These are phyloP conservation scores for Sparus aurata DNA, from an alignment of 2,797 vertebrate species.

Conservation along the genomic window DNA sequence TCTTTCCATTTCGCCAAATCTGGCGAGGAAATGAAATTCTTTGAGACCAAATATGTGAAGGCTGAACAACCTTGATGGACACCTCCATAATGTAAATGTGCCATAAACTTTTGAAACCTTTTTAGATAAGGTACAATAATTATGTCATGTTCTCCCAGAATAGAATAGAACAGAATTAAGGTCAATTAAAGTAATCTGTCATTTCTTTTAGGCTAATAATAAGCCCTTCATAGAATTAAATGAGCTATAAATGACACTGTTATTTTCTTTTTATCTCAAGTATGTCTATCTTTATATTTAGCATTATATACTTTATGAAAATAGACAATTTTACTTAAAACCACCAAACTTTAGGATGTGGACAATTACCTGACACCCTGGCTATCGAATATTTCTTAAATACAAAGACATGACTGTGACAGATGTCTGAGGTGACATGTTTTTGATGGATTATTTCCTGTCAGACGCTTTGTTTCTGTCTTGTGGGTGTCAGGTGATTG, in stretches of 20 bases:
- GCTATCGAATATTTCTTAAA: slow-evolving; percentile 33
- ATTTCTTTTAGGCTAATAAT: slow-evolving; percentile 47
- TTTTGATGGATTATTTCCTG: slow-evolving; percentile 68
- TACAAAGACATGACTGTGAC: slow-evolving; percentile 48
- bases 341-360: slow-evolving; percentile 21
- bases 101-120: slow-evolving; percentile 10
- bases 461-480: slow-evolving; percentile 47
- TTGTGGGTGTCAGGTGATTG: slow-evolving; percentile 58
- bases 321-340: slow-evolving; percentile 17
- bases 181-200: slow-evolving; percentile 37
- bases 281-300: slow-evolving; percentile 46
- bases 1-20: background rate
- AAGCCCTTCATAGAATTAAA: slow-evolving; percentile 30
- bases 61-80: slow-evolving; percentile 19
- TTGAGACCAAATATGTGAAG: slow-evolving; percentile 1
- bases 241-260: slow-evolving; percentile 28
- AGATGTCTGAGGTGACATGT: slow-evolving; percentile 50
- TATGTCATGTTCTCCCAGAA: slow-evolving; percentile 19
- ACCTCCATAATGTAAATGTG: background rate
- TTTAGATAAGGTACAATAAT: background rate
- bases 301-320: slow-evolving; percentile 19
- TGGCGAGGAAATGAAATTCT: slow-evolving; percentile 1
- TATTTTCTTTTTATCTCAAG: slow-evolving; percentile 40
- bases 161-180: slow-evolving; percentile 32
- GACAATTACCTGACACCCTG: slow-evolving; percentile 37